A percentile compares a stretch with the other conserved stretches of the same genome.
Conservation (phyloP, 2,113 vertebrate genomes). For the Euleptes europaea region DNA sequence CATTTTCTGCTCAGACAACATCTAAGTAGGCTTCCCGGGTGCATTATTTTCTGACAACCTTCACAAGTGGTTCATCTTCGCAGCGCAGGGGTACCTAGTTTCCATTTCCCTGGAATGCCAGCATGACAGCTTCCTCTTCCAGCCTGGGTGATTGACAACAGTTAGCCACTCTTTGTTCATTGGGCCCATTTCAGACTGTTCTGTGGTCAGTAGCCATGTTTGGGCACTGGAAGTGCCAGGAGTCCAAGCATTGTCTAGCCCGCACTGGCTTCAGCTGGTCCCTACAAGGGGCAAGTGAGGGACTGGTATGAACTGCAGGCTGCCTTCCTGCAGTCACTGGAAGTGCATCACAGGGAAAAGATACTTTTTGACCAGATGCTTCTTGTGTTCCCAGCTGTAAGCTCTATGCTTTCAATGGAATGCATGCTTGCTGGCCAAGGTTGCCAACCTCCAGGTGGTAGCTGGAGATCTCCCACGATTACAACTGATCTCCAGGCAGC, state of each 20-base stretch:
- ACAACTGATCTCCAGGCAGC: too few species aligned
- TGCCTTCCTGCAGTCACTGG: neutral
- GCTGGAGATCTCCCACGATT: too few species aligned
- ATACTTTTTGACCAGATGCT: neutral
- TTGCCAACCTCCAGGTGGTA: too few species aligned
- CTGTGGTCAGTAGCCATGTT: neutral
- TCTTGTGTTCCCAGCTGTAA: neutral
- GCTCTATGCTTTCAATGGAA: neutral
- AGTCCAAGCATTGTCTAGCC: neutral
- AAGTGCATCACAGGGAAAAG: neutral
- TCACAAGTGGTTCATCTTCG: neutral
- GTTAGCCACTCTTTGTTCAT: slow-evolving; percentile 19
- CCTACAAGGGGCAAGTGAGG: neutral
- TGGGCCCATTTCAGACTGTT: neutral
- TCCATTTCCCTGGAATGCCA: slow-evolving; percentile 5
- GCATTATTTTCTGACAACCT: slow-evolving; percentile 10
- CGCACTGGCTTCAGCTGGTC: neutral
- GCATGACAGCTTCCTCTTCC: slow-evolving; percentile 15
- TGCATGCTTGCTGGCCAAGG: too few species aligned
- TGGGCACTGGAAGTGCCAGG: neutral
- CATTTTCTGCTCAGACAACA: slow-evolving; percentile 23
- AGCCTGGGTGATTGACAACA: slow-evolving; percentile 7
- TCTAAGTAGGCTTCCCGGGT: slow-evolving; percentile 1
- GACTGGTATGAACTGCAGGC: neutral
- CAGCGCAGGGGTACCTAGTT: neutral